Evolutionary conservation across 1,140 invertebrate species (phyloP).

Genomic region (Theocolax elegans): DNA sequence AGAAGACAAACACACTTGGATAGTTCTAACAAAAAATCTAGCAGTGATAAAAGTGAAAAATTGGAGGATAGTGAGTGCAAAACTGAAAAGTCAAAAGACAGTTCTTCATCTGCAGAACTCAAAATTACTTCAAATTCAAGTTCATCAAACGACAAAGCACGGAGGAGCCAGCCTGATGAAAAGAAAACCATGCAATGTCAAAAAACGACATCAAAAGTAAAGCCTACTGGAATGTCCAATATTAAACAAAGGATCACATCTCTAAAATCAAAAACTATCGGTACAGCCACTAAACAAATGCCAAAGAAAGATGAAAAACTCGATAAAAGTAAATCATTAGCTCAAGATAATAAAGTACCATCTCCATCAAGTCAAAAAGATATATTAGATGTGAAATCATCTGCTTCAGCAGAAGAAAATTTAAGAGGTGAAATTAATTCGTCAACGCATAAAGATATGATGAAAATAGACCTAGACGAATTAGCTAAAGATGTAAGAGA

Average conservation of each 20-base stretch:
- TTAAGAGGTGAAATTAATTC: conserved; percentile 7
- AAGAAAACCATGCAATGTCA: conserved; percentile 5
- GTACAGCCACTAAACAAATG: neutral
- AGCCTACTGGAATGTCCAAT: neutral
- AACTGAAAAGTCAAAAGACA: conserved; percentile 13
- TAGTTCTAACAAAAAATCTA: conserved; percentile 4
- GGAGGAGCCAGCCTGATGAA: neutral
- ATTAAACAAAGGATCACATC: conserved; percentile 17
- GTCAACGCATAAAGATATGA: neutral
- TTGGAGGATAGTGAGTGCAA: conserved; percentile 17
- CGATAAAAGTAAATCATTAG: conserved; percentile 5
- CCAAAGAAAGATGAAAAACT: conserved; percentile 6
- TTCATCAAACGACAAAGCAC: neutral
- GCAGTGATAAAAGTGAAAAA: conserved; percentile 16
- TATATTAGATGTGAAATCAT: neutral
- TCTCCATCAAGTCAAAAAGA: neutral
- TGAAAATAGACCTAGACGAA: conserved; percentile 2
- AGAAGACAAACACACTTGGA: conserved; percentile 47
- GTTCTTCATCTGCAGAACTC: conserved; percentile 4
- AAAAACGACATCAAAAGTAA: neutral
- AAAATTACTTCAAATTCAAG: neutral
- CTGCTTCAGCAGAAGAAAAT: conserved; percentile 12
- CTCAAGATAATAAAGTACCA: conserved; percentile 11
- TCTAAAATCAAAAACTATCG: conserved; percentile 8
- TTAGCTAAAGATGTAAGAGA: conserved; percentile 22